Evolutionary conservation across 1,140 invertebrate genomes (phyloP), one percentile per base, ranked within the genome.

Genomic region (Laodelphax striatellus): DNA sequence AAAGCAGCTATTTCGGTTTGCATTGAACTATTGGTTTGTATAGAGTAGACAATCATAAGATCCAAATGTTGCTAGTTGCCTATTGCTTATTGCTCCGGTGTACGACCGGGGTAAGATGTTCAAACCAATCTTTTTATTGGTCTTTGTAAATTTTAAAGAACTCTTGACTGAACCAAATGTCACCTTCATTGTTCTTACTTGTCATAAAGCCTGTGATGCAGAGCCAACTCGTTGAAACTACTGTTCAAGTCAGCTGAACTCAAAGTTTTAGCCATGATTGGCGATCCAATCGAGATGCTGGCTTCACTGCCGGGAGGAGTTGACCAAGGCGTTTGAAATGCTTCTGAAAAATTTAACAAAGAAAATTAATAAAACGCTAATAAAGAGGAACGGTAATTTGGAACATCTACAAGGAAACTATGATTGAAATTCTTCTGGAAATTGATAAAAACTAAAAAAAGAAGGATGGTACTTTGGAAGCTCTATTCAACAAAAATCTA

Each of bases 251-350:
- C 52, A 14, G 54, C 21, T 13, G 42, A 50, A 50, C 28, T 44
- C 5, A 57, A n/a, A 38, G 34, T 38, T 38, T 38, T 38, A 1
- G 34, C 34, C 34, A 38, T 38, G 10, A 38, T 38, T 31, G 24
- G 52, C 22, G 62, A 57, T 1, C 24, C 41, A 10, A 60, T 44
- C 0, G 77, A 77, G 22, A 77, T 77, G 67, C 82, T 85, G 50
- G 79, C 81, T 66, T 86, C 79, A 67, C 85, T 88, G 13, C 82
- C 84, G n/a, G 87, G 88, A 8, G 93, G 93, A 14, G 92, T 94
- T 4, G 92, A 94, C 69, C 91, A 91, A 11, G 93, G 94, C 5
- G 94, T 97, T 70, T 92, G 81, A 72, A 92, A 97, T 66, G 82
- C 70, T 13, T 61, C 55, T 61, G 31, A 13, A 19, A 52, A 44